phyloP scores from a whole-genome alignment of 2,113 vertebrate species.

The Siniperca knerii region DNA sequence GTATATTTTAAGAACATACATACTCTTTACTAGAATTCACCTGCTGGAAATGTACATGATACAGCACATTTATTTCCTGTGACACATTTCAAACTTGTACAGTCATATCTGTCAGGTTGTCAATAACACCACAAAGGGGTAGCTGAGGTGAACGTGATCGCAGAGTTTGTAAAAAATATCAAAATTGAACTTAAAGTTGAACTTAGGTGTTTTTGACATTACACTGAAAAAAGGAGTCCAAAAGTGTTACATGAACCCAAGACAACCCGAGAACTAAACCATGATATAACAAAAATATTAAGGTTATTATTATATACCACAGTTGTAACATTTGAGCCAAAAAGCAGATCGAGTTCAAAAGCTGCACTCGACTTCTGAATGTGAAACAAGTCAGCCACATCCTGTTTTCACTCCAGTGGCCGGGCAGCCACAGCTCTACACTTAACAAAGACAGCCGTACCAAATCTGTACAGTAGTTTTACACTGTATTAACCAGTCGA shows the following conservation, averaged over 20 bases:
- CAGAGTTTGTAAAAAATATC: neutral
- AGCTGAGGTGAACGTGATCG: neutral
- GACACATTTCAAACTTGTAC: neutral
- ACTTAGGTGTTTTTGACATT: neutral
- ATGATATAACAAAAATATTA: too few species aligned
- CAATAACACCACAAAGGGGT: neutral
- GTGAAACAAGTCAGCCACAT: constrained; percentile 54
- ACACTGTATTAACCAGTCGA: neutral
- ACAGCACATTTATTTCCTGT: neutral
- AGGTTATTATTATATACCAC: neutral
- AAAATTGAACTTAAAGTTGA: neutral
- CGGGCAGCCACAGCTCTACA: neutral
- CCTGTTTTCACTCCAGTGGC: constrained; percentile 56
- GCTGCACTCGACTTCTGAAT: neutral
- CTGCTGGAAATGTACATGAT: neutral
- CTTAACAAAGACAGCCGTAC: too few species aligned
- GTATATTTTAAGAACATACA: neutral
- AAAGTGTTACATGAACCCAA: neutral
- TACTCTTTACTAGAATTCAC: neutral
- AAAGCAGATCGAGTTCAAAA: neutral
- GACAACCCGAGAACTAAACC: neutral
- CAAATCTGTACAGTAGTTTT: constrained; percentile 10
- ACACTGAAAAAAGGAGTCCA: neutral
- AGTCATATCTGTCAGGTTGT: neutral
- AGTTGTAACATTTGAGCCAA: neutral